Evolutionary conservation across 2,797 vertebrate genomes (phyloP).

Genomic region (Caiman crocodilus): DNA sequence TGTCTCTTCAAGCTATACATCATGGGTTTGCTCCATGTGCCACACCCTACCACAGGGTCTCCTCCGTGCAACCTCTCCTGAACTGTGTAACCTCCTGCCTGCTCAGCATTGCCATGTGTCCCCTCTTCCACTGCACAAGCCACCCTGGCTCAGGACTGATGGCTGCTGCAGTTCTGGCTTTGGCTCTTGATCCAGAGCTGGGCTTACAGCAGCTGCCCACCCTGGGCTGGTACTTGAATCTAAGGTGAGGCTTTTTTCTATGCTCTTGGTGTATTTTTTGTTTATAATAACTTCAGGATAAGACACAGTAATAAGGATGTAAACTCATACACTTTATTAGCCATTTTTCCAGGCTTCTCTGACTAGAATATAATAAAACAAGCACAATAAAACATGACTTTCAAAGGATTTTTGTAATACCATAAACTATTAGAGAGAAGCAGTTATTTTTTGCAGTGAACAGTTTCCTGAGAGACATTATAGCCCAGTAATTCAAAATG

Average conservation of each 20-base stretch:
- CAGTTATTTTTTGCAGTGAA: not conserved
- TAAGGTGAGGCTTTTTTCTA: not conserved
- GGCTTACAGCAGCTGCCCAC: too few species aligned
- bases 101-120: too few species aligned
- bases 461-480: not conserved
- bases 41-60: too few species aligned
- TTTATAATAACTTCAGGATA: not conserved
- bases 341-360: not conserved
- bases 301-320: not conserved
- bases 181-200: too few species aligned
- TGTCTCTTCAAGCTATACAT: too few species aligned
- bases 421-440: not conserved
- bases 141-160: too few species aligned
- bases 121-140: too few species aligned
- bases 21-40: too few species aligned
- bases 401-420: conserved; percentile 13
- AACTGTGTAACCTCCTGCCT: too few species aligned
- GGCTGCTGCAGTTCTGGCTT: too few species aligned
- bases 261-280: not conserved
- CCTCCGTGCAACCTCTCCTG: too few species aligned
- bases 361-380: not conserved
- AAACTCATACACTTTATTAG: conserved; percentile 17
- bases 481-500: conserved; percentile 11
- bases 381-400: not conserved
- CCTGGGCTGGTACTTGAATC: too few species aligned